Conservation (phyloP, 2,113 vertebrate species). For the Lepisosteus osseus region DNA sequence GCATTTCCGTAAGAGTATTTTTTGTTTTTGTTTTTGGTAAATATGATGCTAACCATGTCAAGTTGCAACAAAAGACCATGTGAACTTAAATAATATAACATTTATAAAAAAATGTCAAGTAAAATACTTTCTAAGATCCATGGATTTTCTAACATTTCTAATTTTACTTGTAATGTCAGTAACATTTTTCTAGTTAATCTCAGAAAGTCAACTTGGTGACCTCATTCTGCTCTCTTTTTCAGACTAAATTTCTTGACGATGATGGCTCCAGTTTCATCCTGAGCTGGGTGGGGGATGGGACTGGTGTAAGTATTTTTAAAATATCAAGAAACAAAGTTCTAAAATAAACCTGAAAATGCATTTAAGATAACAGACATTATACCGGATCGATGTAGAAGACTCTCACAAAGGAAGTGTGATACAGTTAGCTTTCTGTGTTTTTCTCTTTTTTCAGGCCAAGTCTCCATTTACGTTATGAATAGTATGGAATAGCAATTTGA, state of each 20-base stretch:
- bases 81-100: background rate
- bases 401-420: too few relatives aligned
- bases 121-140: too few relatives aligned
- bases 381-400: too few relatives aligned
- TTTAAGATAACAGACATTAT: too few relatives aligned
- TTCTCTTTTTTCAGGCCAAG: too few relatives aligned
- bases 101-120: background rate
- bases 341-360: too few relatives aligned
- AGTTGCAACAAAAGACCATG: background rate
- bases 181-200: background rate
- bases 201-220: background rate
- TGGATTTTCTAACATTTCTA: background rate
- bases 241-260: conserved; percentile 72
- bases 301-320: conserved; percentile 55
- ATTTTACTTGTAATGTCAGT: background rate
- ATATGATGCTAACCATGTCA: background rate
- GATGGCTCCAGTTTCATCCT: conserved; percentile 67
- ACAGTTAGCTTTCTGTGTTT: too few relatives aligned
- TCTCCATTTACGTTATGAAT: too few relatives aligned
- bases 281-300: conserved; percentile 70
- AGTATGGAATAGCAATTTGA: too few relatives aligned
- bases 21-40: too few relatives aligned
- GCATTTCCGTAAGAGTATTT: too few relatives aligned
- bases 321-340: too few relatives aligned
- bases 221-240: background rate